Base-by-base conservation (phyloP, 2,113 vertebrate species). In the Casuarius casuarius region DNA sequence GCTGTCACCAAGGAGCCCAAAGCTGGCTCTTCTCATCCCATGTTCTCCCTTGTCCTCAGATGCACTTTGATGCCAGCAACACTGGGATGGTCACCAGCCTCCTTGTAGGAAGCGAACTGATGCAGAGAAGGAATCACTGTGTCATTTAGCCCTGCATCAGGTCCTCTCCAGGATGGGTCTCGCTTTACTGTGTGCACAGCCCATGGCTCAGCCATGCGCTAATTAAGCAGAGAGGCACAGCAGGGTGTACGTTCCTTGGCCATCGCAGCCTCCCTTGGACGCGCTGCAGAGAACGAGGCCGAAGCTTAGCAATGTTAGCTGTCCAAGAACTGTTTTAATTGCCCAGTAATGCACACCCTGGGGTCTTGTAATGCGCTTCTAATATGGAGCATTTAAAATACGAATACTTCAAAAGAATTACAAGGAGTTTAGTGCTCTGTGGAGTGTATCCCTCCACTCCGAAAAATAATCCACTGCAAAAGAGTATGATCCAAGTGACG, bases 301-400 rank as follows among this genome's bases (percentile, higher is more conserved):
- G 84, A 78, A 85, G 95, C 91, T 90, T 72, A 8, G 9, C 84
- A 31, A 44, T n/a, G 91, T 75, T 89, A 86, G 85, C 90, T 91
- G 95, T 96, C 95, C 94, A 96, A 95, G 96, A 95, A 86, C 70
- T 0, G 4, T 82, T 97, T 94, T 96, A 96, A 97, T 95, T 95
- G 95, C 91, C 87, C 96, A 92, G 94, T 93, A 97, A 97, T 93
- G 95, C 95, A 95, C 95, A 97, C 95, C 94, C 96, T 94, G 95
- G 95, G 94, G 96, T 86, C 95, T 95, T 95, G 90, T 96, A 96
- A 97, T 97, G 90, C 91, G 89, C 95, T 95, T 86, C 94, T 97
- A 97, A 97, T 96, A 96, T 31, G 65, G 59, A 90, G 67, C 85
- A 46, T 92, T 95, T 94, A 94, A 94, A 94, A 92, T 84, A 92